Conservation (phyloP, 1,140 invertebrate species). For the Pseudomyrmex flavicornis region DNA sequence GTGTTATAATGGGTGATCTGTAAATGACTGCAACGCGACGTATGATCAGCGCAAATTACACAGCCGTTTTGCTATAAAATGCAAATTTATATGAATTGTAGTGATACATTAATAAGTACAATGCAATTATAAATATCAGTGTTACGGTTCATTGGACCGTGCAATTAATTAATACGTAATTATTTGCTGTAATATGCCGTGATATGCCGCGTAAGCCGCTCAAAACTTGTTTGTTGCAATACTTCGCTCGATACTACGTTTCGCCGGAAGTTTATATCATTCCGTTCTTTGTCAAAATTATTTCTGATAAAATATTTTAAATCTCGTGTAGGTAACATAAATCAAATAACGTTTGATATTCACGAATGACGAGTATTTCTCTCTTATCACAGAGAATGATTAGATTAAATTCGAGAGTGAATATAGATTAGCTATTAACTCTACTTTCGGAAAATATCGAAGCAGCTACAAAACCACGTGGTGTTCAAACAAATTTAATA, state of each 20-base stretch:
- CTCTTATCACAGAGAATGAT: not conserved
- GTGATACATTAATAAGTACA: constrained; percentile 53
- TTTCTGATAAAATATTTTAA: not conserved
- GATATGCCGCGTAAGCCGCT: constrained; percentile 11
- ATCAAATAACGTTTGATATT: not conserved
- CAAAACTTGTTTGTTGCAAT: constrained; percentile 16
- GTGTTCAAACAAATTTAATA: constrained; percentile 12
- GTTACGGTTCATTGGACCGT: constrained; percentile 4
- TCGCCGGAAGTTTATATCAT: not conserved
- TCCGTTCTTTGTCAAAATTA: not conserved
- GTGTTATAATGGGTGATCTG: not conserved
- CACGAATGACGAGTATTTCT: not conserved
- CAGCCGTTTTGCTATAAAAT: constrained; percentile 17
- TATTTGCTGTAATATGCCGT: constrained; percentile 12
- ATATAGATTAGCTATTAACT: not conserved
- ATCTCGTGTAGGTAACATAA: not conserved
- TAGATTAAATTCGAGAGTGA: not conserved
- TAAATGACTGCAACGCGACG: not conserved
- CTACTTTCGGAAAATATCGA: not conserved
- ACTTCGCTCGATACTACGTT: not conserved
- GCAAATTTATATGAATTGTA: constrained; percentile 41
- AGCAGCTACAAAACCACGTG: not conserved
- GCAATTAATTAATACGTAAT: constrained; percentile 50
- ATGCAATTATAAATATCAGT: constrained; percentile 36
- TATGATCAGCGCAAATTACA: not conserved